These are phyloP conservation scores for Stomatorhinus walkeri DNA, from an alignment of 2,797 vertebrate species.

Conservation along the genomic window DNA sequence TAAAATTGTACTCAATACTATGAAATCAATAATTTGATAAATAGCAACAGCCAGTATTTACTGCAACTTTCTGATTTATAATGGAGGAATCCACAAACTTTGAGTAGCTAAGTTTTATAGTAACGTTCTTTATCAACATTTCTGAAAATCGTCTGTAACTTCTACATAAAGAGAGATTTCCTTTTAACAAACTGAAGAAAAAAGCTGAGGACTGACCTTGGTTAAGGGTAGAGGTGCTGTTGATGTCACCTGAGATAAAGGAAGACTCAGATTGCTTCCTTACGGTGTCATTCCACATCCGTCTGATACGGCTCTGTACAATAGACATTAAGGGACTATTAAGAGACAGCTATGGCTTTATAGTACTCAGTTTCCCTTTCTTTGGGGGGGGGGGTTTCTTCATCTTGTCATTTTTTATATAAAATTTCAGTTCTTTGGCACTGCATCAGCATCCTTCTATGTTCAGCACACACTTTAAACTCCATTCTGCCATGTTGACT, in stretches of 20 bases:
- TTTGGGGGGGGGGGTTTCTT: neutral
- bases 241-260: slow-evolving; percentile 99
- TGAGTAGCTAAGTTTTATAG: neutral
- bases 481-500: neutral
- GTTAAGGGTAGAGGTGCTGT: slow-evolving; percentile 99
- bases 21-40: slow-evolving; percentile 6
- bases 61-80: neutral
- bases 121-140: neutral
- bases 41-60: slow-evolving; percentile 9
- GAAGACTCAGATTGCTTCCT: slow-evolving; percentile 98
- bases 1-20: slow-evolving; percentile 61
- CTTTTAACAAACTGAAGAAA: neutral
- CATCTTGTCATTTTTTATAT: neutral
- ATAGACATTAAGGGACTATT: slow-evolving; percentile 57
- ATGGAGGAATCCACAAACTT: neutral
- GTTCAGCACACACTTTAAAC: neutral
- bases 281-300: slow-evolving; percentile 99
- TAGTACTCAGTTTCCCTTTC: neutral
- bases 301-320: slow-evolving; percentile 96
- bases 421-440: neutral
- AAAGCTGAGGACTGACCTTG: slow-evolving; percentile 83
- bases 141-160: too few relatives aligned
- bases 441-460: neutral
- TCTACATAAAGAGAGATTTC: neutral
- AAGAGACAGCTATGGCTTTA: slow-evolving; percentile 47